Base-by-base conservation (phyloP, 2,888 invertebrate species). In the Branchipolynoe longqiensis region DNA sequence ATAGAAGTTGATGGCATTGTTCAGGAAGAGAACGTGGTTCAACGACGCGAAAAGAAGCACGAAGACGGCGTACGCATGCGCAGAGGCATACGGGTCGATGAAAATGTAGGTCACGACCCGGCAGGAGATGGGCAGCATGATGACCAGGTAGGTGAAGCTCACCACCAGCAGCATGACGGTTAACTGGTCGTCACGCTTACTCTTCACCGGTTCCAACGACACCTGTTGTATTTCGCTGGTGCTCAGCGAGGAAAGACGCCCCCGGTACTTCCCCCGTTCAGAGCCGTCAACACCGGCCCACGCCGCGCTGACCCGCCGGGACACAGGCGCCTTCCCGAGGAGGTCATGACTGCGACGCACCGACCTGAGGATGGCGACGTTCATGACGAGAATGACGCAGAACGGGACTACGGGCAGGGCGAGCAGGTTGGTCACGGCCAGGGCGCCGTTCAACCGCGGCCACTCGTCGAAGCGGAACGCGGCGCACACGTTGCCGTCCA, bases 1-100 rank as follows among this genome's bases (percentile, higher is more conserved):
- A 36, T 73, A 73, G 25, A 73, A 73, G 73, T 73, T 73, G 36
- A 73, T 41, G 38, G 73, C 41, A 73, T 73, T 73, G 41, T 73
- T 73, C 18, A 73, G 38, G 73, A 73, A 73, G n/a, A 73, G 73
- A 1, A 73, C 6, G n/a, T 73, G 73, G 25, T 73, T 73, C 12
- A 73, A n/a, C 1, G 41, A 22, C 18, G 73, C 73, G 38, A 40
- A 73, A 28, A 73, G 73, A 3, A 73, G 25, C 18, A 73, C 73
- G 28, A 73, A 73, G 38, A 73, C 22, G 1, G 73, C 73, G 18
- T 73, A 73, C 38, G 40, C 41, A 25, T 73, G 18, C 25, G 73
- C 38, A 18, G 73, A 73, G 25, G 73, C 73, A 18, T 73, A 73
- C 1, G 38, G 73, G 36, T 73, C 36, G 4, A 73, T 28, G 38